Conservation (phyloP, 37 sponge, comb jelly and placozoan species). For the Agelas oroides region DNA sequence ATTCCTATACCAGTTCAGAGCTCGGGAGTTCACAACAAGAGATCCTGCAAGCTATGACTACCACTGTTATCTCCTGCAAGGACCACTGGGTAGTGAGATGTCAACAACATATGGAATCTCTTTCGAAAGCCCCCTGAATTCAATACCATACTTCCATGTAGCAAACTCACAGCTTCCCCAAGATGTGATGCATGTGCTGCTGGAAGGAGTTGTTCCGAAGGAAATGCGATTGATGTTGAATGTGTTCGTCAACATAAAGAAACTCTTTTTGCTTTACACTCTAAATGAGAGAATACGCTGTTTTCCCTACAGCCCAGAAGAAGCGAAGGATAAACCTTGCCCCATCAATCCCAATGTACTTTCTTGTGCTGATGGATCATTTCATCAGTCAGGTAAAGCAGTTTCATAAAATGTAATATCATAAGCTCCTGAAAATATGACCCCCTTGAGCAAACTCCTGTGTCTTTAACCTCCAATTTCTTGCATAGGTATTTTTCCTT, state of each 20-base stretch:
- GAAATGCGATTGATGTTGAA: slow-evolving; percentile 23
- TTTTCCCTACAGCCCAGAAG: slow-evolving; percentile 27
- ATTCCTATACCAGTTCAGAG: slow-evolving; percentile 24
- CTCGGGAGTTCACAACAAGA: background rate
- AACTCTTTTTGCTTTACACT: slow-evolving; percentile 27
- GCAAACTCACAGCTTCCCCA: slow-evolving; percentile 47
- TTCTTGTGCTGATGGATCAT: too few relatives aligned
- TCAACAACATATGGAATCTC: slow-evolving; percentile 58
- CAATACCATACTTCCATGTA: slow-evolving; percentile 52
- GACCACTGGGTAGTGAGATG: background rate
- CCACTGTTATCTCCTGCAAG: slow-evolving; percentile 38
- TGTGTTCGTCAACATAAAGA: slow-evolving; percentile 1
- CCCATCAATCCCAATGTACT: too few relatives aligned
- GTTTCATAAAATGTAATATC: too few relatives aligned
- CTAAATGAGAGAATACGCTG: slow-evolving; percentile 24
- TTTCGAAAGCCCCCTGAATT: slow-evolving; percentile 28
- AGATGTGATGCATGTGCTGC: slow-evolving; percentile 59
- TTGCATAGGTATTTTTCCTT: too few relatives aligned
- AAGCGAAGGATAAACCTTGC: too few relatives aligned
- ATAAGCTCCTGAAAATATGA: too few relatives aligned
- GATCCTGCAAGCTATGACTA: slow-evolving; percentile 20
- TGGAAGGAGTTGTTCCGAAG: slow-evolving; percentile 45
- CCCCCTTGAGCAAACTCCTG: too few relatives aligned
- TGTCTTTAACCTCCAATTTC: too few relatives aligned
- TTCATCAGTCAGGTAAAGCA: too few relatives aligned